Evolutionary conservation across 1,140 invertebrate species (phyloP).

Genomic region (Saccostrea echinata): DNA sequence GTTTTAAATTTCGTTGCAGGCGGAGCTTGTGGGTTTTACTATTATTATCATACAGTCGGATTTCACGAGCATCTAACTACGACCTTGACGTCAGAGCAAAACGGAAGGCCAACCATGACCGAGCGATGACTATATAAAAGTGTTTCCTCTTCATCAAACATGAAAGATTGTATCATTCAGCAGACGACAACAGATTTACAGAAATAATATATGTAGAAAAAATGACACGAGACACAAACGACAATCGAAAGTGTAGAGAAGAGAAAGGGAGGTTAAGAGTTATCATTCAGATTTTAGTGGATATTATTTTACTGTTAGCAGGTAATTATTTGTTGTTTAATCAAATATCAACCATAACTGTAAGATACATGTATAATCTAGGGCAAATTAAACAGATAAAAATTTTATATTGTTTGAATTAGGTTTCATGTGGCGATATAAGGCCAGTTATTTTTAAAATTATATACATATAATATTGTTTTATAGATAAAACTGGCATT

Average conservation of each 20-base stretch:
- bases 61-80: too few species aligned
- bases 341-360: too few species aligned
- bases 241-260: not conserved
- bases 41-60: not conserved
- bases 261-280: not conserved
- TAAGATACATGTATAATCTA: not conserved
- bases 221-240: not conserved
- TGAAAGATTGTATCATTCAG: not conserved
- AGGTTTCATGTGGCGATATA: not conserved
- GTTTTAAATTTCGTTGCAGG: not conserved
- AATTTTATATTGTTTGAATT: too few species aligned
- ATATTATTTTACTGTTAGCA: conserved; percentile 5
- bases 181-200: not conserved
- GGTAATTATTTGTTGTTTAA: not conserved
- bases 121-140: conserved; percentile 8
- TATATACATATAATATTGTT: too few species aligned
- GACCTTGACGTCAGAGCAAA: not conserved
- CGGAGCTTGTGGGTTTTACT: not conserved
- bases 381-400: not conserved
- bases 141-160: conserved; percentile 17
- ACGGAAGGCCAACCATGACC: not conserved
- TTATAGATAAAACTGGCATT: not conserved
- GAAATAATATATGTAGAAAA: not conserved
- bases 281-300: not conserved
- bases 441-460: not conserved